Conservation (phyloP, 1,140 invertebrate species). For the Oreohelix idahoensis region DNA sequence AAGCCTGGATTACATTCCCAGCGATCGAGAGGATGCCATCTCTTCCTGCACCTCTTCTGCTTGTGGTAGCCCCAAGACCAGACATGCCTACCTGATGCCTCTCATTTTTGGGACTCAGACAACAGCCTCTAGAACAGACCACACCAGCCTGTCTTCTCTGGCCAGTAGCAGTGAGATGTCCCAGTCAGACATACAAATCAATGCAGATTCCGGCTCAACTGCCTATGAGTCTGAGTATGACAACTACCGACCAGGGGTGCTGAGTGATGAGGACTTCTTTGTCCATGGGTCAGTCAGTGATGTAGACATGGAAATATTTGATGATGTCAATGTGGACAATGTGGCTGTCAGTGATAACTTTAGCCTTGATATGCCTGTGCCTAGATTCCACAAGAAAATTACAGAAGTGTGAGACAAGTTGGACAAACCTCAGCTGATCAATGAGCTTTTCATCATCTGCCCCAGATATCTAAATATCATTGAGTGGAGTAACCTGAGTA, state of each 20-base stretch:
- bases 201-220: constrained; percentile 66
- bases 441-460: too few species aligned
- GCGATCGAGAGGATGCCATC: constrained; percentile 62
- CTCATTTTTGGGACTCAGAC: constrained; percentile 48
- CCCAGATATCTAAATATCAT: too few species aligned
- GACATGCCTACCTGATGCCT: constrained; percentile 57
- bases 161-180: constrained; percentile 71
- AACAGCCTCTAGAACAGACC: constrained; percentile 36
- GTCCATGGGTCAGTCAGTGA: constrained; percentile 71
- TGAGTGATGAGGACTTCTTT: constrained; percentile 72
- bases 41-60: constrained; percentile 62
- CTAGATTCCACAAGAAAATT: constrained; percentile 61
- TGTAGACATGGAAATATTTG: constrained; percentile 73
- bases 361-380: constrained; percentile 65
- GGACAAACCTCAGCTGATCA: too few species aligned
- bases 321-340: constrained; percentile 83
- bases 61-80: constrained; percentile 63
- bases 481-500: too few species aligned
- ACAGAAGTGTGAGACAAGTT: constrained; percentile 66
- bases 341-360: constrained; percentile 69
- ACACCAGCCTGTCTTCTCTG: constrained; percentile 66
- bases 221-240: constrained; percentile 88
- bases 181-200: constrained; percentile 64
- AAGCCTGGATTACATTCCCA: constrained; percentile 71
- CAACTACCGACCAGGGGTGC: constrained; percentile 75